Evolutionary conservation across 2,888 invertebrate species (phyloP).

Genomic region (Dexiosoma caninum): DNA sequence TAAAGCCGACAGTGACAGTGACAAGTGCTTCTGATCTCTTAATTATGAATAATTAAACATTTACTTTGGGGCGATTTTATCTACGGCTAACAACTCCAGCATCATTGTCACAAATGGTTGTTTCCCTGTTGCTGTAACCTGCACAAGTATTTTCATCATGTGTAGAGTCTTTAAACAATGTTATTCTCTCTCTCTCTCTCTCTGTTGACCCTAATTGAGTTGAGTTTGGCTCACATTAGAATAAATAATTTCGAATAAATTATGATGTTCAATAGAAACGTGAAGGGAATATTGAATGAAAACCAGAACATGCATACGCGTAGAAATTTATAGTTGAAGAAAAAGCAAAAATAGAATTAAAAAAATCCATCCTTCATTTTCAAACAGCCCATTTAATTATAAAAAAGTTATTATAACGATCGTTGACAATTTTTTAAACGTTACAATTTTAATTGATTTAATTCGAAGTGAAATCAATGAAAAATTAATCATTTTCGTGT

Average conservation of each 20-base stretch:
- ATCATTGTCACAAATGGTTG: neutral
- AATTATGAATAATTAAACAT: conserved; percentile 1
- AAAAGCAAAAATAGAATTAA: no score
- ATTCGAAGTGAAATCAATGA: no score
- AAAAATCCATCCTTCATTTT: no score
- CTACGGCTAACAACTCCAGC: neutral
- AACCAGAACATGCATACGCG: neutral
- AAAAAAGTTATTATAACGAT: no score
- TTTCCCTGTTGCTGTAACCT: neutral
- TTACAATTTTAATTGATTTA: no score
- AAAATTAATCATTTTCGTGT: no score
- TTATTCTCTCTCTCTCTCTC: no score
- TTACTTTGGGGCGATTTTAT: neutral
- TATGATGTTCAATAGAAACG: neutral
- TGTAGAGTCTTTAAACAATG: conserved; percentile 6
- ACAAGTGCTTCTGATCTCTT: conserved; percentile 9
- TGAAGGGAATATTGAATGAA: neutral
- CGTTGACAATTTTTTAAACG: no score
- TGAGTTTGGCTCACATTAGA: conserved; percentile 16
- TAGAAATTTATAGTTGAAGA: neutral
- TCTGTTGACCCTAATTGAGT: conserved; percentile 43
- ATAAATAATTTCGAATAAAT: conserved; percentile 8
- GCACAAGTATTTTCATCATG: neutral
- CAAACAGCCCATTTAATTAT: no score
- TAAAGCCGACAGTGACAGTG: neutral